Percentiles rank a stretch among this genome's conserved stretches.
These are phyloP conservation scores for Protosalanx chinensis DNA, from an alignment of 2,797 vertebrate genomes.

Conservation along the genomic window DNA sequence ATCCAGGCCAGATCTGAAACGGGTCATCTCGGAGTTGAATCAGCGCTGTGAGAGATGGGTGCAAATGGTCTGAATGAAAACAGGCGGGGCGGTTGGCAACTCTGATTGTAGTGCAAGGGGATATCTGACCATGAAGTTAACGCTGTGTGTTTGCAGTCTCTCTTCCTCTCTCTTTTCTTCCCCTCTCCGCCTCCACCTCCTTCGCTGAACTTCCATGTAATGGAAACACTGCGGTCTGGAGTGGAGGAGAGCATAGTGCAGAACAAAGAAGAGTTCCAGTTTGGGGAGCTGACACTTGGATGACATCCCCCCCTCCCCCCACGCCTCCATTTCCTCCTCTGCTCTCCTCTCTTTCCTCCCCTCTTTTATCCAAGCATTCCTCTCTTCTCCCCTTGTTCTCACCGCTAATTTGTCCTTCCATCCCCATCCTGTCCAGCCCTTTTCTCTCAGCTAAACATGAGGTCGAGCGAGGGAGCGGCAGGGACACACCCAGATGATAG, in stretches of 20 bases:
- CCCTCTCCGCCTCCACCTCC: slow-evolving; percentile 23
- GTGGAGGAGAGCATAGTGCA: neutral
- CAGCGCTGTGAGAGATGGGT: neutral
- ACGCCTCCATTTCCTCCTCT: neutral
- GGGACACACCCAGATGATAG: slow-evolving; percentile 32
- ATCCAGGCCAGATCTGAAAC: neutral
- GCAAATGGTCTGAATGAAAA: neutral
- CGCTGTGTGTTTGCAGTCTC: slow-evolving; percentile 23
- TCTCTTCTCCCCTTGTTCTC: too few relatives aligned
- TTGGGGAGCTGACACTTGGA: slow-evolving; percentile 49
- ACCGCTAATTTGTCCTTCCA: too few relatives aligned
- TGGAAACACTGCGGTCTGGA: slow-evolving; percentile 36
- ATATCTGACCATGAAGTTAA: slow-evolving; percentile 24
- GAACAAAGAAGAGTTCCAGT: slow-evolving; percentile 35
- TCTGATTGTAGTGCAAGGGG: slow-evolving; percentile 1
- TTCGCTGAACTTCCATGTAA: slow-evolving; percentile 46
- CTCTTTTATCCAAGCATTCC: too few relatives aligned
- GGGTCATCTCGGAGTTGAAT: neutral
- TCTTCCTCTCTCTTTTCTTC: neutral
- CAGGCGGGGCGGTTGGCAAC: neutral
- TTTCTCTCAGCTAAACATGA: slow-evolving; percentile 11
- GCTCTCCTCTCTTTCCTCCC: neutral
- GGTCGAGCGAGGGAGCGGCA: slow-evolving; percentile 23
- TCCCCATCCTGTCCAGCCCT: slow-evolving; percentile 1
- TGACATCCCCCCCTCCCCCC: slow-evolving; percentile 31